Percentiles rank a stretch among this genome's conserved stretches.
Evolutionary conservation across 1,140 invertebrate genomes (phyloP).

Genomic region (Drosophila hydei): DNA sequence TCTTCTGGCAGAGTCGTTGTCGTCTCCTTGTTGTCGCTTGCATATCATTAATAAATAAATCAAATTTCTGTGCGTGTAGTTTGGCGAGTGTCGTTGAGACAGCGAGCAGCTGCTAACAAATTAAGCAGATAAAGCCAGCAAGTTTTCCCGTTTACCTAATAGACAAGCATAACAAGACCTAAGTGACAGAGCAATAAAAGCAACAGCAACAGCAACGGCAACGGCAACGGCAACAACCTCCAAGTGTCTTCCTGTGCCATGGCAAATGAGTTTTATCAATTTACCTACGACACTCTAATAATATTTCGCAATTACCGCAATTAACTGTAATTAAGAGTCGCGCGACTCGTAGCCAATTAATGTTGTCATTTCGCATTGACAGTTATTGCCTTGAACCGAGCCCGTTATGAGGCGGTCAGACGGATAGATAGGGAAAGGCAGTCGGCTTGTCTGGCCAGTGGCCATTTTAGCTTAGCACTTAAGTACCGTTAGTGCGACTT

Average conservation of each 20-base stretch:
- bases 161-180: constrained; percentile 60
- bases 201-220: neutral
- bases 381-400: constrained; percentile 29
- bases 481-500: constrained; percentile 22
- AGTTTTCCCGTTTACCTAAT: constrained; percentile 66
- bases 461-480: constrained; percentile 39
- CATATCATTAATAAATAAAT: constrained; percentile 83
- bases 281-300: constrained; percentile 63
- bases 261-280: constrained; percentile 66
- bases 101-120: constrained; percentile 59
- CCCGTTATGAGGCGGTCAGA: constrained; percentile 9
- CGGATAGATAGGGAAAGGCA: neutral
- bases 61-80: constrained; percentile 74
- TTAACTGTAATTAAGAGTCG: constrained; percentile 72
- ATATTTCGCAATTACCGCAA: constrained; percentile 77
- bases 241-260: constrained; percentile 9
- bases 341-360: constrained; percentile 59
- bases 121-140: constrained; percentile 75
- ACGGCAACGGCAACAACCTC: neutral
- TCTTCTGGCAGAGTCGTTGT: constrained; percentile 19
- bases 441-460: neutral
- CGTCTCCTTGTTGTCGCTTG: constrained; percentile 55
- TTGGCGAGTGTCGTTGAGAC: constrained; percentile 24
- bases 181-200: constrained; percentile 36
- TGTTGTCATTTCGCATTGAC: constrained; percentile 55